Percentiles rank a stretch among this genome's conserved stretches.
phyloP scores from a whole-genome alignment of 2,888 invertebrate genomes.

The Sarcophaga subvicina region DNA sequence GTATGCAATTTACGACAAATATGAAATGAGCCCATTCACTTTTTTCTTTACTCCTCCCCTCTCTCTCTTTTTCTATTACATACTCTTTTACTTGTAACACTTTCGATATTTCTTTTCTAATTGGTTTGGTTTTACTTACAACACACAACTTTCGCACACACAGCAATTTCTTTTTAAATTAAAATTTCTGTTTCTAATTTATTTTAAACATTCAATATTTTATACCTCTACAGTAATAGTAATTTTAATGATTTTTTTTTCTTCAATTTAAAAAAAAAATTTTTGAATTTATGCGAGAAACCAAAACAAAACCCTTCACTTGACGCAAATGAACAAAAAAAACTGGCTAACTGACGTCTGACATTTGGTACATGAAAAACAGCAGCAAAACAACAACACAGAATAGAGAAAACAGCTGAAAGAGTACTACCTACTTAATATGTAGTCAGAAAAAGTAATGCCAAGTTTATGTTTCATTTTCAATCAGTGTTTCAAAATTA shows the following conservation, averaged over 20 bases:
- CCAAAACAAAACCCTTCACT: slow-evolving; percentile 57
- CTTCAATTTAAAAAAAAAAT: not conserved
- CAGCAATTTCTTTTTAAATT: not conserved
- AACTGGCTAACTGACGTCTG: slow-evolving; percentile 26
- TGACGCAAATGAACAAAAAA: slow-evolving; percentile 23
- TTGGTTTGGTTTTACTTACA: no score
- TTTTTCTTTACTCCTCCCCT: slow-evolving; percentile 16
- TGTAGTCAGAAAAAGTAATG: slow-evolving; percentile 37
- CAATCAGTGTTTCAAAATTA: no score
- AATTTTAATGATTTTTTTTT: not conserved
- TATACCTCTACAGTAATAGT: not conserved
- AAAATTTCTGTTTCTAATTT: not conserved
- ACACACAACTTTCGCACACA: slow-evolving; percentile 39
- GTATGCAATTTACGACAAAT: slow-evolving; percentile 23
- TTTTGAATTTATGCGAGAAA: slow-evolving; percentile 12
- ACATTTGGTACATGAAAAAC: slow-evolving; percentile 42
- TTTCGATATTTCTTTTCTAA: no score
- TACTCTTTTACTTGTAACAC: not conserved
- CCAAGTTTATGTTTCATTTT: slow-evolving; percentile 42
- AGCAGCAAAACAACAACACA: no score
- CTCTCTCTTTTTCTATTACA: not conserved
- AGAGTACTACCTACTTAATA: slow-evolving; percentile 33
- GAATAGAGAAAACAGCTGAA: slow-evolving; percentile 47
- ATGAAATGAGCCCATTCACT: slow-evolving; percentile 26
- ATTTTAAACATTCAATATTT: not conserved